Percentiles rank a stretch among this genome's conserved stretches.
phyloP scores from a whole-genome alignment of 2,888 invertebrate genomes.

The Eulithis testata region DNA sequence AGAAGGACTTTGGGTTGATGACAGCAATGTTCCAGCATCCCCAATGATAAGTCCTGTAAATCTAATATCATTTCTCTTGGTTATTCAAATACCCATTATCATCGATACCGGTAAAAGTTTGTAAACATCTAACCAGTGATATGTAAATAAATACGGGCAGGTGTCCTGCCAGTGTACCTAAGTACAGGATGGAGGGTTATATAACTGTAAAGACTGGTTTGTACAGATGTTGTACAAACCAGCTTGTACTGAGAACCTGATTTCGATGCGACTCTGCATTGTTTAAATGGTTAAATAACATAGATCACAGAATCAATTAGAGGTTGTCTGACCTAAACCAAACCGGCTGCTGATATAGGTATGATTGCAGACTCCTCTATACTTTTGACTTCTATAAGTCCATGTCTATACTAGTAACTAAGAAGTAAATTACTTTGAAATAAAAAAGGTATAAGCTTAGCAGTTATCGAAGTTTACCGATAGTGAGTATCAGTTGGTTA shows the following conservation, averaged over 20 bases:
- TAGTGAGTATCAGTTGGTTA: too few species aligned
- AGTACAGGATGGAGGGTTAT: conserved; percentile 11
- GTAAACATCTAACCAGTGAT: conserved; percentile 24
- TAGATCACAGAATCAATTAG: neutral
- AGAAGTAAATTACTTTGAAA: too few species aligned
- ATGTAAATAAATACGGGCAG: conserved; percentile 37
- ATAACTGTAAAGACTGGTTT: conserved; percentile 29
- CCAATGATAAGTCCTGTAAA: too few species aligned
- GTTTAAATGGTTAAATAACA: conserved; percentile 2
- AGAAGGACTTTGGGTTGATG: too few species aligned
- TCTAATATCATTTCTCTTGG: neutral
- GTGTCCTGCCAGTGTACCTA: conserved; percentile 22
- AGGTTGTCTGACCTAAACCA: too few species aligned
- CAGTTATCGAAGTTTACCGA: too few species aligned
- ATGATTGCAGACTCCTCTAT: too few species aligned
- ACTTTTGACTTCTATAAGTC: too few species aligned
- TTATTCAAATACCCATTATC: conserved; percentile 1
- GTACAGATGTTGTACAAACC: conserved; percentile 27
- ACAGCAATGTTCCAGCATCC: too few species aligned
- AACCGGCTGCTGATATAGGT: too few species aligned
- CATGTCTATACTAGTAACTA: too few species aligned
- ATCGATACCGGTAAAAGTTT: conserved; percentile 2
- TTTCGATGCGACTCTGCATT: conserved; percentile 4
- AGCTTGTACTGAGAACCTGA: neutral
- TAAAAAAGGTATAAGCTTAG: too few species aligned